phyloP scores from a whole-genome alignment of 2,797 vertebrate genomes.

The Yasuhikotakia modesta region DNA sequence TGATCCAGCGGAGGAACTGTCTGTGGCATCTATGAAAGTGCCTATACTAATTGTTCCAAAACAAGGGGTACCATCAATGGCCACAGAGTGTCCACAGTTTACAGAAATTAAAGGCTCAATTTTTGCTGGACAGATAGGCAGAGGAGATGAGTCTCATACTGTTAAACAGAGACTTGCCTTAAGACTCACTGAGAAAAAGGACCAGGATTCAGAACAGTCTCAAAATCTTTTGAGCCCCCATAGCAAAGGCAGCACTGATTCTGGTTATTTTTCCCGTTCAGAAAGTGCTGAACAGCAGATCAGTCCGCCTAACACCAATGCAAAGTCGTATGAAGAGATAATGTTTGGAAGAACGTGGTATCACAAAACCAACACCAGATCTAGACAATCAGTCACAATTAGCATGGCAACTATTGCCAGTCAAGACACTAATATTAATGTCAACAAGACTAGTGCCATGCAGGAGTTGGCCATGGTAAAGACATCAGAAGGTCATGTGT shows the following conservation, averaged over 20 bases:
- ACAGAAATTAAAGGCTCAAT: constrained; percentile 82
- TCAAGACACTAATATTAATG: constrained; percentile 77
- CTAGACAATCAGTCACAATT: constrained; percentile 80
- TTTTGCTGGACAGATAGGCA: constrained; percentile 75
- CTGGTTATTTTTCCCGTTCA: constrained; percentile 97
- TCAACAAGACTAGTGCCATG: constrained; percentile 76
- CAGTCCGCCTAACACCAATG: constrained; percentile 93
- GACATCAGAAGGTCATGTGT: constrained; percentile 86
- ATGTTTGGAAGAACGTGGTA: constrained; percentile 95
- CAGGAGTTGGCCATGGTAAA: constrained; percentile 81
- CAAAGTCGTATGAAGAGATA: constrained; percentile 97
- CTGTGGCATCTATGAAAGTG: constrained; percentile 91
- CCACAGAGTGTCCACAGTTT: constrained; percentile 85
- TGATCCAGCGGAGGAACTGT: constrained; percentile 85
- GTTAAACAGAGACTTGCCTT: constrained; percentile 91
- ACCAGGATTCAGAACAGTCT: constrained; percentile 90
- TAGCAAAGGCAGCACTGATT: constrained; percentile 99
- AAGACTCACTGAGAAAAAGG: constrained; percentile 90
- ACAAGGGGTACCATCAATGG: constrained; percentile 78
- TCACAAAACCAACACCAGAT: constrained; percentile 88
- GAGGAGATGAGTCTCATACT: constrained; percentile 88
- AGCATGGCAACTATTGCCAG: constrained; percentile 72
- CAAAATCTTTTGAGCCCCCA: constrained; percentile 95
- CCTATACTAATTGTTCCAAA: constrained; percentile 93
- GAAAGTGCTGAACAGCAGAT: constrained; percentile 97